phyloP scores from a whole-genome alignment of 2,113 vertebrate species.

The Hemiprocne comata region DNA sequence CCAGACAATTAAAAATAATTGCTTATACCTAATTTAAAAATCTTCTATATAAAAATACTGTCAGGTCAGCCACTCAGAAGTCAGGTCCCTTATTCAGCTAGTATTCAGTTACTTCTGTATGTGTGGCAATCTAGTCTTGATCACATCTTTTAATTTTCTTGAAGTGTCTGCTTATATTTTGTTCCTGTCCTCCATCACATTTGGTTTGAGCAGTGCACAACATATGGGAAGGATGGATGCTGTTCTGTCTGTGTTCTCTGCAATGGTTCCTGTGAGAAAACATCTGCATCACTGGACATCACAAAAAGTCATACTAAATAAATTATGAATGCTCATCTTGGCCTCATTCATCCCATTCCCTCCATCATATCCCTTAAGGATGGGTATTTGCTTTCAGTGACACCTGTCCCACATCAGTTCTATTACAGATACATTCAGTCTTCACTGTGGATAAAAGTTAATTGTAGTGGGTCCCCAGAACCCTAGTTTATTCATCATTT shows the following conservation, averaged over 20 bases:
- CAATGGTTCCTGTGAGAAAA: not conserved
- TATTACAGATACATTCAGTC: not conserved
- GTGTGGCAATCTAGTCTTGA: not conserved
- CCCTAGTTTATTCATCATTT: not conserved
- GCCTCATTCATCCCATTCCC: not conserved
- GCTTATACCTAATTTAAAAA: not conserved
- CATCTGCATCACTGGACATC: not conserved
- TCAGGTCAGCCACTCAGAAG: not conserved
- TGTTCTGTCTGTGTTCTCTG: not conserved
- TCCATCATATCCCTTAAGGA: not conserved
- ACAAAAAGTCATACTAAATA: not conserved
- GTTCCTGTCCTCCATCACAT: not conserved
- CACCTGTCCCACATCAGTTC: not conserved
- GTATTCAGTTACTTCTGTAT: not conserved
- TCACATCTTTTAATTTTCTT: not conserved
- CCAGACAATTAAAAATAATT: not conserved
- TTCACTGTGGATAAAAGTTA: not conserved
- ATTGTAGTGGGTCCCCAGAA: not conserved
- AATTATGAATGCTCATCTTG: not conserved
- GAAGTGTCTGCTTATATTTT: not conserved
- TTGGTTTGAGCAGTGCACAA: not conserved
- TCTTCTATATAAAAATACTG: not conserved
- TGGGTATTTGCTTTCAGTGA: not conserved
- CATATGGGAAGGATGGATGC: not conserved
- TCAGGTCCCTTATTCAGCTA: not conserved